Evolutionary conservation across 2,888 invertebrate species (phyloP), one percentile per base, ranked within the genome.

Genomic region (Salpingus planirostris): DNA sequence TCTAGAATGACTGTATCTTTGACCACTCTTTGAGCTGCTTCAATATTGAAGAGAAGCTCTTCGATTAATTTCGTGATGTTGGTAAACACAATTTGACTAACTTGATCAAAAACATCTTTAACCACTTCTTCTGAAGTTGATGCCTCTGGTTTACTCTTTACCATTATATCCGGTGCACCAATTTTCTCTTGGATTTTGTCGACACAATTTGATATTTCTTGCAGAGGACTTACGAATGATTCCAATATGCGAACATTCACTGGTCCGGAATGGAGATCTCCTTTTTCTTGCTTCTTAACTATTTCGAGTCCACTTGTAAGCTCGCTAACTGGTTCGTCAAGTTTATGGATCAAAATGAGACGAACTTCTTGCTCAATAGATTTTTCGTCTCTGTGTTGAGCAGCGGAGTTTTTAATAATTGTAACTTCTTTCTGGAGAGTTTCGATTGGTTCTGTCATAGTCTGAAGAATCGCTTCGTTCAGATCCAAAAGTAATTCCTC

Each of bases 321-420:
- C 53, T 79, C 76, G 31, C 74, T 64, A n/a, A 79, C 65, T 0
- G 79, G 74, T 10, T 73, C 70, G 46, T 74, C 71, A 0, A 80
- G 71, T 30, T 73, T 70, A 50, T 80, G 78, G 32, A 80, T 68
- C 15, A 79, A 68, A 33, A 75, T 73, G 35, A 76, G 71, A 44
- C 63, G 51, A 12, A 64, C 33, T 37, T 63, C 63, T 42, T 64
- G 63, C 5, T 53, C 45, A 13, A 58, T 24, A 3, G 57, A 54
- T 43, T 60, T 64, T 38, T 57, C 49, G 6, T 52, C 50, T n/a
- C 58, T 47, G 25, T 58, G 53, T 37, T 57, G 52, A 13, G 53
- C 44, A 2, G 61, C 54, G 44, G 57, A 51, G 39, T 55, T 59
- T 29, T 59, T 57, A 2, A 60, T 44, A 2, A 49, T 37, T 38